Conservation (phyloP, 92 coral and sea anemone species). For the Siderastrea radians region DNA sequence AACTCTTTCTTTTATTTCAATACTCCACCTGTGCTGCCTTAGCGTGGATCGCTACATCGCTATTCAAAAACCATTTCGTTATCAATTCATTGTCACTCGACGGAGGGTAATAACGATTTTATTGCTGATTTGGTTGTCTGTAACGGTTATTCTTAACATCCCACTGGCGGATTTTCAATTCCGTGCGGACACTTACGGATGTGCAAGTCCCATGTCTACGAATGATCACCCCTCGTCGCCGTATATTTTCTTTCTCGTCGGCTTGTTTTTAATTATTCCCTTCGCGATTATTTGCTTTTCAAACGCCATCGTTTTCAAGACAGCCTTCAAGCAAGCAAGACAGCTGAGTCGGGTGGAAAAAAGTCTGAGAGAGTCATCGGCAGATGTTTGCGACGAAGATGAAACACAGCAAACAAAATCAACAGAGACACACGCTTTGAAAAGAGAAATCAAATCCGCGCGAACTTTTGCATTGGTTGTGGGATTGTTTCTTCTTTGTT, state of each 20-base stretch:
- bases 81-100: conserved; percentile 72
- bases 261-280: conserved; percentile 77
- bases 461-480: conserved; percentile 87
- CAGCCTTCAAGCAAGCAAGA: conserved; percentile 84
- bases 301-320: conserved; percentile 81
- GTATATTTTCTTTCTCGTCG: conserved; percentile 71
- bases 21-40: conserved; percentile 88
- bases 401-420: not conserved
- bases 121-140: conserved; percentile 68
- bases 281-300: conserved; percentile 76
- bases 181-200: conserved; percentile 89
- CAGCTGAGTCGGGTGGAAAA: conserved; percentile 69
- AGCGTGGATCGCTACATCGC: conserved; percentile 94
- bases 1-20: conserved; percentile 80
- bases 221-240: conserved; percentile 10
- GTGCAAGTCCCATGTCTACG: conserved; percentile 21
- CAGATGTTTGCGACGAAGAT: conserved; percentile 7
- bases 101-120: conserved; percentile 55
- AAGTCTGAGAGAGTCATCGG: conserved; percentile 40
- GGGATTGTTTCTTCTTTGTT: conserved; percentile 87
- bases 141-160: conserved; percentile 61
- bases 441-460: conserved; percentile 85
- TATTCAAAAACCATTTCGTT: conserved; percentile 83
- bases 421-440: conserved; percentile 41
- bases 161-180: conserved; percentile 85